These are phyloP conservation scores for Xenops minutus DNA, from an alignment of 2,797 vertebrate genomes.

Conservation along the genomic window DNA sequence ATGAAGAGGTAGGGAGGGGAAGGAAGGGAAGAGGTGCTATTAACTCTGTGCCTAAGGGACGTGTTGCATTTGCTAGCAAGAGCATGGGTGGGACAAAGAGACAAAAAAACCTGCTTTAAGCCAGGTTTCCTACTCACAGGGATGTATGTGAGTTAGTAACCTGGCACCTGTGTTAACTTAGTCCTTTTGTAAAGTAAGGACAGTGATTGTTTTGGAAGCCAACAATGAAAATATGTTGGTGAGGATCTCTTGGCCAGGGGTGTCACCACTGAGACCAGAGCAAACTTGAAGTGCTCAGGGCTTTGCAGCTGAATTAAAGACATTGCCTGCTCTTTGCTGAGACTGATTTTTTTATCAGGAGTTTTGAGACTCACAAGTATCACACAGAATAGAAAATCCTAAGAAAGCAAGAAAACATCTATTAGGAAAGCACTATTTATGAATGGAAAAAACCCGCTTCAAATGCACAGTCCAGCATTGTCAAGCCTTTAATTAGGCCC, in stretches of 20 bases:
- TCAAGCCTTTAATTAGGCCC: neutral
- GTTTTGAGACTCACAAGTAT: neutral
- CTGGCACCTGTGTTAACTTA: neutral
- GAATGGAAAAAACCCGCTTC: neutral
- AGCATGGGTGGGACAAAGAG: neutral
- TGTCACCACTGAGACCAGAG: neutral
- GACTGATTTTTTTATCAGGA: neutral
- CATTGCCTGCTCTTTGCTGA: neutral
- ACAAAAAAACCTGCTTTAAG: neutral
- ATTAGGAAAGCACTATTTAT: neutral
- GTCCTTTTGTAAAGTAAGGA: neutral
- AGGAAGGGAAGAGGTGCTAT: neutral
- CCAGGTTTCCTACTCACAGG: neutral
- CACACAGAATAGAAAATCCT: neutral
- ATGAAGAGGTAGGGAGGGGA: conserved; percentile 65
- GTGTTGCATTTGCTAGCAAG: neutral
- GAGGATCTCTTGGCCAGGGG: neutral
- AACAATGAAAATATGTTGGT: neutral
- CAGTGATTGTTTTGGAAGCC: neutral
- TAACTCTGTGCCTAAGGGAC: neutral
- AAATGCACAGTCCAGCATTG: neutral
- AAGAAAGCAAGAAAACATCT: neutral
- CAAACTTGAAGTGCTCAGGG: neutral
- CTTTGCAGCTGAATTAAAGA: neutral
- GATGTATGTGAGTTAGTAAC: neutral